These are phyloP conservation scores for Dusona sp. DNA, from an alignment of 2,888 invertebrate species.

Conservation along the genomic window DNA sequence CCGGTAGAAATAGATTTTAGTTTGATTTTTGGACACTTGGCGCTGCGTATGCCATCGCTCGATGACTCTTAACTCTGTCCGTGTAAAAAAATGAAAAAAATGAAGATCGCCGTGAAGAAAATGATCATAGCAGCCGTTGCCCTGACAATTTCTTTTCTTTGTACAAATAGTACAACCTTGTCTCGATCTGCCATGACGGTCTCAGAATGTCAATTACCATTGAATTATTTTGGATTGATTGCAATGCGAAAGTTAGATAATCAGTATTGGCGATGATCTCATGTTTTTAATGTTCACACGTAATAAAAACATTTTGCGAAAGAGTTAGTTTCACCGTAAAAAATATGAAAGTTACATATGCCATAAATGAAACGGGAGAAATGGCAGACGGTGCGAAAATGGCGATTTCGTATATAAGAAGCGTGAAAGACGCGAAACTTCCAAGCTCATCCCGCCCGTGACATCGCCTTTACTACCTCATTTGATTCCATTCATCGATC, in stretches of 20 bases:
- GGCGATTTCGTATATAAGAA: slow-evolving; percentile 5
- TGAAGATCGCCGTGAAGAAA: no score
- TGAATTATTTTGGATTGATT: not conserved
- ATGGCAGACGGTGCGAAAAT: not conserved
- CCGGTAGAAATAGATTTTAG: no score
- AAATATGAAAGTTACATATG: not conserved
- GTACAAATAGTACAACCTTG: not conserved
- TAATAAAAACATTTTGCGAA: not conserved
- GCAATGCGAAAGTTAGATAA: no score
- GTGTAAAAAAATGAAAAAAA: no score
- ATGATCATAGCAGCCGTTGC: no score
- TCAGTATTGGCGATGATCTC: not conserved
- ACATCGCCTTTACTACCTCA: slow-evolving; percentile 59
- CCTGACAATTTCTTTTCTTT: not conserved
- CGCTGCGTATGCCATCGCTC: no score
- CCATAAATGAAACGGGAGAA: not conserved
- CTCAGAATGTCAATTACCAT: not conserved
- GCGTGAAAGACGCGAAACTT: slow-evolving; percentile 25
- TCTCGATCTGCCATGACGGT: not conserved
- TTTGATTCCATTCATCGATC: slow-evolving; percentile 74
- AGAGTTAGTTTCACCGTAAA: not conserved
- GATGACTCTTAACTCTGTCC: no score
- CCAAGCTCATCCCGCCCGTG: slow-evolving; percentile 26
- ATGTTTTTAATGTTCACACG: not conserved
- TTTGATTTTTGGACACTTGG: no score